Percentiles rank a stretch among this genome's conserved stretches.
Evolutionary conservation across 64 coral and sea anemone species (phyloP).

Genomic region (Catalaphyllia jardinei): DNA sequence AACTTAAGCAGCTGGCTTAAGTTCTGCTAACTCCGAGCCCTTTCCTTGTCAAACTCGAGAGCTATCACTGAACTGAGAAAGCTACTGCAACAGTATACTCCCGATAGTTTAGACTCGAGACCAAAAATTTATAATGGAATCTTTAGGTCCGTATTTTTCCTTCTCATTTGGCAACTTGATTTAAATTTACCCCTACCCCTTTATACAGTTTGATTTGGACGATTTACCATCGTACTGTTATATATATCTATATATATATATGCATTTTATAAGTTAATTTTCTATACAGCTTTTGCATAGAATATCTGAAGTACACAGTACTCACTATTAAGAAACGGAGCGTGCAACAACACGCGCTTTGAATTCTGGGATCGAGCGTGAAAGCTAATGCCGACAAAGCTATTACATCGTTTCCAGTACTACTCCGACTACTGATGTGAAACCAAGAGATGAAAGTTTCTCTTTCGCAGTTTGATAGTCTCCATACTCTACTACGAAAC

Average conservation of each 20-base stretch:
- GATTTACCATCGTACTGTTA: neutral
- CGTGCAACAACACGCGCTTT: neutral
- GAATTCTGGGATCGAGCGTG: neutral
- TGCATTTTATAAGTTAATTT: conserved; percentile 9
- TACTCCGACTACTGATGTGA: too few relatives aligned
- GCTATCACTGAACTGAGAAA: too few relatives aligned
- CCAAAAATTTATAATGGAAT: too few relatives aligned
- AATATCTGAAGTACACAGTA: conserved; percentile 24
- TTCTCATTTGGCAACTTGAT: too few relatives aligned
- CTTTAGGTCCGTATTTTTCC: too few relatives aligned
- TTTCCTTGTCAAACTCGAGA: too few relatives aligned
- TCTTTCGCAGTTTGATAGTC: neutral
- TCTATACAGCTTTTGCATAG: neutral
- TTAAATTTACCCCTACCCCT: neutral
- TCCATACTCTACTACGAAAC: neutral
- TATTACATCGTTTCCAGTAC: neutral
- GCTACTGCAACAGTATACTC: too few relatives aligned
- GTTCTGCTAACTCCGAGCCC: too few relatives aligned
- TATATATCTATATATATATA: neutral
- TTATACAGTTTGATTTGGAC: neutral
- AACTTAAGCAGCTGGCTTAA: too few relatives aligned
- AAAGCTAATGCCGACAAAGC: neutral
- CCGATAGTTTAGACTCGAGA: too few relatives aligned
- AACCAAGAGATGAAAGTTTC: neutral
- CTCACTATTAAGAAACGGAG: neutral